Percentiles rank a stretch among this genome's conserved stretches.
Evolutionary conservation across 2,888 invertebrate species (phyloP).

Genomic region (Cactoblastis cactorum): DNA sequence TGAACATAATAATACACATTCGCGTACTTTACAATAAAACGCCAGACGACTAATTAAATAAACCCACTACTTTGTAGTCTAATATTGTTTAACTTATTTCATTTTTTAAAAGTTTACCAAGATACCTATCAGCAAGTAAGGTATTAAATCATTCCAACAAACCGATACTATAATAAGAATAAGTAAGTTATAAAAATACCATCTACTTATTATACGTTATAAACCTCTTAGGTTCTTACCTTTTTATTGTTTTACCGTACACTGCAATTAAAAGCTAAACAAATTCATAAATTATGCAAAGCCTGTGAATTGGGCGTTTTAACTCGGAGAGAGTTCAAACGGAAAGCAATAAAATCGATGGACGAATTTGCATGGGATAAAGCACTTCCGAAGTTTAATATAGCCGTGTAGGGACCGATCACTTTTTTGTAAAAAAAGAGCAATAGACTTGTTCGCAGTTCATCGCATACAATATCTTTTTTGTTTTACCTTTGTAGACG

Average conservation of each 20-base stretch:
- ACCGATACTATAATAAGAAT: no score
- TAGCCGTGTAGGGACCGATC: slow-evolving; percentile 38
- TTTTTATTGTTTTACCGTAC: background rate
- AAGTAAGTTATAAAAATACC: background rate
- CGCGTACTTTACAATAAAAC: no score
- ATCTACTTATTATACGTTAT: no score
- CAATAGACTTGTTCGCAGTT: slow-evolving; percentile 17
- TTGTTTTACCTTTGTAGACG: background rate
- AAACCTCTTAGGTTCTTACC: no score
- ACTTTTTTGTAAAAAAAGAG: slow-evolving; percentile 24
- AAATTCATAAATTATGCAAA: slow-evolving; percentile 21
- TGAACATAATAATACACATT: no score
- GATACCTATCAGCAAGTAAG: no score
- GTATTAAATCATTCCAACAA: no score
- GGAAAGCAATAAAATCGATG: slow-evolving; percentile 50
- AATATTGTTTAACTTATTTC: no score
- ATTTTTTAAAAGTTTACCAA: no score
- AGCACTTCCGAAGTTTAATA: slow-evolving; percentile 53
- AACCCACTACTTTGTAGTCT: no score
- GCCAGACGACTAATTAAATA: no score
- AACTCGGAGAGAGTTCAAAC: slow-evolving; percentile 39
- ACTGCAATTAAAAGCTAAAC: slow-evolving; percentile 3
- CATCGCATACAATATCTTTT: background rate
- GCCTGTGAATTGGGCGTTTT: slow-evolving; percentile 32
- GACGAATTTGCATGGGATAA: slow-evolving; percentile 60